Evolutionary conservation across 92 coral and sea anemone genomes (phyloP).

Genomic region (Epizoanthus illoricatus): DNA sequence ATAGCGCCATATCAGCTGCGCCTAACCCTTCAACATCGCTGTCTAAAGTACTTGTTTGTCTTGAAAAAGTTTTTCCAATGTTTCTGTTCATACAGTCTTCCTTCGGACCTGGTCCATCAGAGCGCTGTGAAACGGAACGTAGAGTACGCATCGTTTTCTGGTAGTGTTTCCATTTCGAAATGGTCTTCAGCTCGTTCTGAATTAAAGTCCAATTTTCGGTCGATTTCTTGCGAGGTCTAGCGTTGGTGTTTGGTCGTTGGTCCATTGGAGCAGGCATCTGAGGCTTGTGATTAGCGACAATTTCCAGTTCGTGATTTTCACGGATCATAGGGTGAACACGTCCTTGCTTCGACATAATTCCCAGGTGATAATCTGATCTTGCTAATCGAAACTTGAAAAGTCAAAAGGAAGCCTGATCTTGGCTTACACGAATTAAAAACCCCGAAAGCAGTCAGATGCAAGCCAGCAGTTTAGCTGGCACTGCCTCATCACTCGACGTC

Average conservation of each 20-base stretch:
- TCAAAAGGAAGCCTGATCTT: background rate
- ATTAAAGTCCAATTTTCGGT: slow-evolving; percentile 61
- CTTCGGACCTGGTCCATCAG: slow-evolving; percentile 46
- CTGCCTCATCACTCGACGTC: background rate
- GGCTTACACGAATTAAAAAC: background rate
- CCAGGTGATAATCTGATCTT: too few relatives aligned
- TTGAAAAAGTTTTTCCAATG: slow-evolving; percentile 12
- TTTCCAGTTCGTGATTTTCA: slow-evolving; percentile 36
- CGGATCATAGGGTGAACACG: slow-evolving; percentile 65
- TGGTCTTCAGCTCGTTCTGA: slow-evolving; percentile 55
- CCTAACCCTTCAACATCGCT: slow-evolving; percentile 89
- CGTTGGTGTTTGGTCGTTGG: slow-evolving; percentile 13
- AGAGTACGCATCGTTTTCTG: slow-evolving; percentile 60
- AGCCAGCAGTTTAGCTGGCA: background rate
- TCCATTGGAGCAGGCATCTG: slow-evolving; percentile 1
- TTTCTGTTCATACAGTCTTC: background rate
- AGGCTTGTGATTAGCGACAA: background rate
- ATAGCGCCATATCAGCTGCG: slow-evolving; percentile 48
- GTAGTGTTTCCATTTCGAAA: slow-evolving; percentile 83
- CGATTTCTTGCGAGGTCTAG: slow-evolving; percentile 36
- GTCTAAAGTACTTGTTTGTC: slow-evolving; percentile 68
- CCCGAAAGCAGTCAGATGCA: background rate
- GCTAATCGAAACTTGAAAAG: background rate
- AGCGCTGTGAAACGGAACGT: background rate
- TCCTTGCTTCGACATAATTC: slow-evolving; percentile 68